Conservation (phyloP, 1,140 invertebrate species). For the Drosophila neocordata region DNA sequence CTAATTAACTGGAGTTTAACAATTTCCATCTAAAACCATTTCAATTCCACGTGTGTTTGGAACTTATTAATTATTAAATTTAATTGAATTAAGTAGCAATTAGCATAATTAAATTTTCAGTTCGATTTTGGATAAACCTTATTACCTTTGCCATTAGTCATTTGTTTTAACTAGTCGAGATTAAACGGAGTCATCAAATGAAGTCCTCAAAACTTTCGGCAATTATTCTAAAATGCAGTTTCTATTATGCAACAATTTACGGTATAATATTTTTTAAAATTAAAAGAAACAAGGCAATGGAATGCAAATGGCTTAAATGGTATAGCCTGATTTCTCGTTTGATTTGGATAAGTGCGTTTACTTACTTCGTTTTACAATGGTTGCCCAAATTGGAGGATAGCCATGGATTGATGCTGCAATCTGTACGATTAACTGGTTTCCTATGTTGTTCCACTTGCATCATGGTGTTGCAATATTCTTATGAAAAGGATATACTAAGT, state of each 20-base stretch:
- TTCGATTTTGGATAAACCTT: too few relatives aligned
- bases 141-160: too few relatives aligned
- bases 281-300: background rate
- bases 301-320: conserved; percentile 22
- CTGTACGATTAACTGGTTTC: background rate
- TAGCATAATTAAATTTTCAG: background rate
- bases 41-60: too few relatives aligned
- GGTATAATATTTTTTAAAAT: conserved; percentile 3
- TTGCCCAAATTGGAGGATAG: background rate
- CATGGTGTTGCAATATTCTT: conserved; percentile 24
- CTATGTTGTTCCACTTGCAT: background rate
- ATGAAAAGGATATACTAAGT: background rate
- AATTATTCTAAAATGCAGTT: background rate
- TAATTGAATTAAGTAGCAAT: background rate
- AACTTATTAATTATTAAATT: background rate
- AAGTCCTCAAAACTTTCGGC: conserved; percentile 10
- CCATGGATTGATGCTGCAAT: background rate
- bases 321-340: conserved; percentile 11
- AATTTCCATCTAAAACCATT: too few relatives aligned
- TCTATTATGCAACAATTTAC: background rate
- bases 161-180: background rate
- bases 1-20: too few relatives aligned
- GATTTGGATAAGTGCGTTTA: background rate
- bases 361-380: background rate
- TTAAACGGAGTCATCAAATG: background rate